A percentile compares a stretch with the other conserved stretches of the same genome.
phyloP scores from a whole-genome alignment of 2,113 vertebrate species.

The Caranx ignobilis region DNA sequence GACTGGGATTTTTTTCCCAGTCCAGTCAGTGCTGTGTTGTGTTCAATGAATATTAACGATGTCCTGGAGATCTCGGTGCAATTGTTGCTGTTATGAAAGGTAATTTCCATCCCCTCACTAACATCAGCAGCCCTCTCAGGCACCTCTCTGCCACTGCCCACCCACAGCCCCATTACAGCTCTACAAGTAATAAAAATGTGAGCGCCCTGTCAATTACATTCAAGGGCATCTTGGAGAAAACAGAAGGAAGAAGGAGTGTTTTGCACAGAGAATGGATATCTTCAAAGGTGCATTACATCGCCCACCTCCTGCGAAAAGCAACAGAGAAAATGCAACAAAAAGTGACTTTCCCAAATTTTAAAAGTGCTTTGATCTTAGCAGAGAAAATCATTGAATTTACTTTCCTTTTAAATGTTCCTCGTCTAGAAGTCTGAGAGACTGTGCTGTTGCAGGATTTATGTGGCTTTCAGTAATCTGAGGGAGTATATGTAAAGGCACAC shows the following conservation, averaged over 20 bases:
- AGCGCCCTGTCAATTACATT: constrained; percentile 31
- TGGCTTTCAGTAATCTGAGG: constrained; percentile 39
- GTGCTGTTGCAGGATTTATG: constrained; percentile 22
- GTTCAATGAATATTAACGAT: constrained; percentile 72
- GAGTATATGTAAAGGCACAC: not conserved
- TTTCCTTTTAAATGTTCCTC: constrained; percentile 7
- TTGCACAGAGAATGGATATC: not conserved
- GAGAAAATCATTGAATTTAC: not conserved
- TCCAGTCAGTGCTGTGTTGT: constrained; percentile 22
- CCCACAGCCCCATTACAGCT: constrained; percentile 37
- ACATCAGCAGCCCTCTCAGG: constrained; percentile 44
- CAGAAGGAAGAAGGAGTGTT: constrained; percentile 13
- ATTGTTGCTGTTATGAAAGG: constrained; percentile 52
- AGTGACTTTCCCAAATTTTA: not conserved
- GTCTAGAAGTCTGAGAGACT: constrained; percentile 18
- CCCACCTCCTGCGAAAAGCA: not conserved
- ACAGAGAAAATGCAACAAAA: not conserved
- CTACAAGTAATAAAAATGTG: constrained; percentile 28
- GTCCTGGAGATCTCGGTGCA: constrained; percentile 32
- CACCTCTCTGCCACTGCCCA: constrained; percentile 22
- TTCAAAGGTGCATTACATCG: not conserved
- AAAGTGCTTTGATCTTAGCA: not conserved
- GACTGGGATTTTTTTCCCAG: not conserved
- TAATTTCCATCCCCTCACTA: constrained; percentile 55
- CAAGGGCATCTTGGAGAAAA: constrained; percentile 40